Percentiles rank a stretch among this genome's conserved stretches.
Conservation (phyloP, 2,888 invertebrate genomes). For the Cistogaster globosa region DNA sequence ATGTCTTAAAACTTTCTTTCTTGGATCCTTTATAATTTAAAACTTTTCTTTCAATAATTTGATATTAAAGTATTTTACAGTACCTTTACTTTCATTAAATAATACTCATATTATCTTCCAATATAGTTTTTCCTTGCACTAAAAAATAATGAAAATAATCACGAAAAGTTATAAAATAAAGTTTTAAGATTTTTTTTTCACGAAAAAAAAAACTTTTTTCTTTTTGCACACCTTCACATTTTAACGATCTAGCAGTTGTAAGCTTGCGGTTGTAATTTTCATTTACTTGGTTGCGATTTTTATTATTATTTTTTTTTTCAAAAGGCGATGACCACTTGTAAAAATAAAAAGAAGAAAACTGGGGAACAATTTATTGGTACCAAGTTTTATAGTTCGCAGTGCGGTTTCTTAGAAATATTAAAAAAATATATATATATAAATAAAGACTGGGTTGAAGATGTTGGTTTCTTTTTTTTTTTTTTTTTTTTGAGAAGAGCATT, state of each 20-base stretch:
- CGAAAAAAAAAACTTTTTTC: conserved; percentile 14
- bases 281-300: conserved; percentile 20
- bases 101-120: conserved; percentile 4
- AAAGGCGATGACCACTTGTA: conserved; percentile 48
- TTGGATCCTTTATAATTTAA: no score
- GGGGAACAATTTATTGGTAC: conserved; percentile 51
- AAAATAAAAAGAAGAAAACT: conserved; percentile 8
- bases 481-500: no score
- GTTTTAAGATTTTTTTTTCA: conserved; percentile 9
- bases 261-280: conserved; percentile 25
- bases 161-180: conserved; percentile 31
- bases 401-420: no score
- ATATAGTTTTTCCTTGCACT: conserved; percentile 34
- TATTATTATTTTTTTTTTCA: neutral
- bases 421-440: no score
- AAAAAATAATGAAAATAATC: conserved; percentile 22
- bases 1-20: no score
- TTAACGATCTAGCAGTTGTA: neutral
- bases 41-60: no score
- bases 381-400: conserved; percentile 26
- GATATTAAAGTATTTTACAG: no score
- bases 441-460: no score
- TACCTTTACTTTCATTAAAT: no score
- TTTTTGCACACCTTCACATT: neutral
- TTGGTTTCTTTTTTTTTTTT: no score